phyloP scores from a whole-genome alignment of 2,797 vertebrate genomes.

The Nyctibius grandis region DNA sequence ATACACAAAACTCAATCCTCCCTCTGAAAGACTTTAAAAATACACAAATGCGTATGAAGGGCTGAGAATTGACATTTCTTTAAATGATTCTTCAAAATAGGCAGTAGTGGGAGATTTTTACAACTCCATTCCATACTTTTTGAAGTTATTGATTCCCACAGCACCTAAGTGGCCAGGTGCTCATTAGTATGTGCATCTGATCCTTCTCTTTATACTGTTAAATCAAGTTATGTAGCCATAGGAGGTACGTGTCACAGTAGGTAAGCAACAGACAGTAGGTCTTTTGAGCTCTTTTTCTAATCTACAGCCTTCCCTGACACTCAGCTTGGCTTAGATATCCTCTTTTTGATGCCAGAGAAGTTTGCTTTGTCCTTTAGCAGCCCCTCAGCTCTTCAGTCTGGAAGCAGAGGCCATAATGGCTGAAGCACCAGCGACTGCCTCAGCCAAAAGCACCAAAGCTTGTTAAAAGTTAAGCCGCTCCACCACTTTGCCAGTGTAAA shows the following conservation, averaged over 20 bases:
- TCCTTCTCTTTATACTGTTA: neutral
- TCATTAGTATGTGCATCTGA: neutral
- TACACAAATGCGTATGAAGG: neutral
- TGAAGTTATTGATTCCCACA: neutral
- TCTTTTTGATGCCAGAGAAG: neutral
- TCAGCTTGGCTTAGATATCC: neutral
- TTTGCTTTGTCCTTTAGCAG: neutral
- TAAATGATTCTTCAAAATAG: neutral
- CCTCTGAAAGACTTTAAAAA: neutral
- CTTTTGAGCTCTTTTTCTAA: neutral
- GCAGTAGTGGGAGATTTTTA: neutral
- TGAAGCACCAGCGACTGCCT: neutral
- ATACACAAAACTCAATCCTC: neutral
- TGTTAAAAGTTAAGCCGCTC: neutral
- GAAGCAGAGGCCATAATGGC: neutral
- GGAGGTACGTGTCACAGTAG: neutral
- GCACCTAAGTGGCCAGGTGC: neutral
- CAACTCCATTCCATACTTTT: neutral
- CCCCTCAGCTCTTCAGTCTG: neutral
- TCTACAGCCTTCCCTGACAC: neutral
- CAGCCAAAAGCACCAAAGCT: neutral
- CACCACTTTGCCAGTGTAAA: neutral
- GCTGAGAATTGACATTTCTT: neutral
- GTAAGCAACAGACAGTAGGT: neutral
- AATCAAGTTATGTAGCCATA: neutral